These are phyloP conservation scores for Troilus luridus DNA, from an alignment of 2,888 invertebrate species.

Conservation along the genomic window DNA sequence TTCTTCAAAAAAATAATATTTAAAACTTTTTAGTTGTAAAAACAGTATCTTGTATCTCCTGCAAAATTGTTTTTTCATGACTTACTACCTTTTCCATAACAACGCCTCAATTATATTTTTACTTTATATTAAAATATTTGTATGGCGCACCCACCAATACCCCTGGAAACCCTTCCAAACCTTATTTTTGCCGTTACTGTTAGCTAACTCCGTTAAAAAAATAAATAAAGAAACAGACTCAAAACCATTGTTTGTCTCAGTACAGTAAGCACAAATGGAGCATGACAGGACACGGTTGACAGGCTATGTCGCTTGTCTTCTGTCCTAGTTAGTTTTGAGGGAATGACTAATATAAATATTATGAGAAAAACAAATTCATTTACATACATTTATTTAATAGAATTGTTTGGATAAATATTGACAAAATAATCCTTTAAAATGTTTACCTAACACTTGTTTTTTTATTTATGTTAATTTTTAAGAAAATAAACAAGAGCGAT, in stretches of 20 bases:
- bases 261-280: slow-evolving; percentile 16
- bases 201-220: not conserved
- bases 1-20: too few species aligned
- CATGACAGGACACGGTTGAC: not conserved
- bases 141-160: too few species aligned
- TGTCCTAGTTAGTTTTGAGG: not conserved
- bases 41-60: too few species aligned
- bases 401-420: too few species aligned
- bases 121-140: not conserved
- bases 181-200: not conserved
- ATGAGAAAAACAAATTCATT: not conserved
- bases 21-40: too few species aligned
- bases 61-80: too few species aligned
- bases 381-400: too few species aligned
- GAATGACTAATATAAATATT: not conserved
- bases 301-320: not conserved
- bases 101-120: not conserved
- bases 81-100: too few species aligned
- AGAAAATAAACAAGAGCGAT: too few species aligned
- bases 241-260: not conserved
- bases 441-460: too few species aligned
- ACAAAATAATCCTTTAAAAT: too few species aligned
- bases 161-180: not conserved
- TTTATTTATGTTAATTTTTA: too few species aligned
- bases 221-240: not conserved